Base-by-base conservation (phyloP, 1,140 invertebrate species). In the Bombus confusus region DNA sequence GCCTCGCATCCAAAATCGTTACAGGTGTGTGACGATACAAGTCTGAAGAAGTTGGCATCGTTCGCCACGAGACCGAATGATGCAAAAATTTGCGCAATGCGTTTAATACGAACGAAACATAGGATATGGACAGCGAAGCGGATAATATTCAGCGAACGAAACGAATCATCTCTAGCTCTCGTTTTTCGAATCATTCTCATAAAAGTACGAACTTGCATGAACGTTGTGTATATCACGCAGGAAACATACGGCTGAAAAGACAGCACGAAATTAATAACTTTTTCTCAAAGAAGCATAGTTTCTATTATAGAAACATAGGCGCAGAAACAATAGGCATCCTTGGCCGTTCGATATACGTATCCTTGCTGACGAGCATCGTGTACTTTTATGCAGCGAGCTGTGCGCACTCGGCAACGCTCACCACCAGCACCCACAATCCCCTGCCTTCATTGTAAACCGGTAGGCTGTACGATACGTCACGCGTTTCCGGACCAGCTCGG, bases 401-500 rank as follows among this genome's bases (percentile, higher is more conserved):
- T 57, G 43, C 13, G 28, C 68, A 80, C 37, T 66, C 15, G 41
- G 52, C 12, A 43, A 43, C 39, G 69, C 57, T 73, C 34, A 34
- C 43, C 37, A 62, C 69, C 69, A 6, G 22, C 69, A 43, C 69
- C 68, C 52, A 25, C 68, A 18, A 31, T 57, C 28, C 37, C 37
- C 18, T 25, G 47, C 57, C 47, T 81, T 52, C 15, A 43, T 73
- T 81, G 69, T 81, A 39, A 68, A 57, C 18, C n/a, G 39, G 66
- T 47, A 68, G 66, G 22, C 64, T 68, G n/a, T 47, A 43, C 37
- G 47, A 71, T 76, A 76, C 43, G 82, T 79, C 82, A 84, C 64
- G 75, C 75, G 75, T 68, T 79, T 84, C 82, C 82, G 74, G 82
- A 69, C 28, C 25, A 62, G 22, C 80, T 41, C 62, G 64, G n/a